Base-by-base conservation (phyloP, 1,140 invertebrate species). In the Stegodyphus mimosarum region DNA sequence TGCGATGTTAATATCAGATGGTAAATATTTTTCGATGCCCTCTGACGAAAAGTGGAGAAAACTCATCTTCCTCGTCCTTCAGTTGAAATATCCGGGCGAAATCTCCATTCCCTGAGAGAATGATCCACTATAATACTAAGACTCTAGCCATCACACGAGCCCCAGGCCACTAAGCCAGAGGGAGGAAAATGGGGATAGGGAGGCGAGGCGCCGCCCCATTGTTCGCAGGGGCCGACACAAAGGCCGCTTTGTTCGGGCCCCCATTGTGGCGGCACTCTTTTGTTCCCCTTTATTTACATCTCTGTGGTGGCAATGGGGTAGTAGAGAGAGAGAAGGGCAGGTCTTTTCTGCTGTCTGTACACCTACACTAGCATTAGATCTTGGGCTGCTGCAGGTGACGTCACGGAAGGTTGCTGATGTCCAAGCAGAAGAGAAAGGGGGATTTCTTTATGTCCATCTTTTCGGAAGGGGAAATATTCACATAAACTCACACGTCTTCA, bases 221-320 rank as follows among this genome's bases (percentile, higher is more conserved):
- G 78, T 81, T 81, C 67, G 78, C 78, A 69, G 64, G 77, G 77
- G 67, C 33, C 77, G 67, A 70, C 77, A 81, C 78, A 81, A 81
- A 72, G 17, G 78, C 33, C 51, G 48, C 78, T 81, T 81, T 81
- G 78, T 81, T 81, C 78, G 78, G 69, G 69, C 70, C 78, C 78
- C 78, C 53, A 72, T 81, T 71, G 67, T 71, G 78, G 52, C 55
- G 78, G 78, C 52, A 63, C 53, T 81, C 78, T 81, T 81, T 81
- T 81, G 78, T 81, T 72, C 78, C 69, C 67, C 70, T 81, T 63
- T 72, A 81, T 81, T 81, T 81, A 81, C 78, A 81, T 81, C 78
- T 72, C 78, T 63, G 69, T 64, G 53, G 78, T 51, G 78, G 78
- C 78, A 81, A 72, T 69, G 78, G 77, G 66, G 13, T 33, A 33